Evolutionary conservation across 2,797 vertebrate genomes (phyloP).

Genomic region (Tamandua tetradactyla): DNA sequence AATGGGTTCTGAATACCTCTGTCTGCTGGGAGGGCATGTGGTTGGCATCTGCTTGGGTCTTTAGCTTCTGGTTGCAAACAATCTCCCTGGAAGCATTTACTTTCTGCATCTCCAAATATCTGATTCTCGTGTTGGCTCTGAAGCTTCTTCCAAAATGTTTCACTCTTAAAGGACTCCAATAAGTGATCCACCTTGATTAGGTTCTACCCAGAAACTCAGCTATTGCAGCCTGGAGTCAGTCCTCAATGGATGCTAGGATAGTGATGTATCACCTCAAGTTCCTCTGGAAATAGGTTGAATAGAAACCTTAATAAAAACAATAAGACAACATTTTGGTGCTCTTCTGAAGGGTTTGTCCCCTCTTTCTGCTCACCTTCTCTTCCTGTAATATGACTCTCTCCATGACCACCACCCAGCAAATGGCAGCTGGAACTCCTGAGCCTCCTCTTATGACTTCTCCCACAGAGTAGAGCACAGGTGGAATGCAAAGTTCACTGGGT

Average conservation of each 20-base stretch:
- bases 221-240: background rate
- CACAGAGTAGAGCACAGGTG: background rate
- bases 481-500: background rate
- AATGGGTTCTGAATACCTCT: too few relatives aligned
- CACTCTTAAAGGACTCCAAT: too few relatives aligned
- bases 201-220: background rate
- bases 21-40: too few relatives aligned
- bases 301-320: constrained; percentile 11
- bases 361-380: background rate
- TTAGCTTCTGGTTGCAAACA: too few relatives aligned
- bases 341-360: background rate
- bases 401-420: background rate
- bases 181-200: too few relatives aligned
- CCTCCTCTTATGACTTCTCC: background rate
- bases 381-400: background rate
- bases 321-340: background rate
- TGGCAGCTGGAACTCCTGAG: background rate
- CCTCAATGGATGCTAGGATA: background rate
- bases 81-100: too few relatives aligned
- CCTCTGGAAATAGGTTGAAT: background rate
- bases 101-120: too few relatives aligned
- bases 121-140: too few relatives aligned
- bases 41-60: too few relatives aligned
- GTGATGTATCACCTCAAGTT: background rate
- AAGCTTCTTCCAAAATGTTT: too few relatives aligned